A percentile compares a stretch with the other conserved stretches of the same genome.
Conservation (phyloP, 1,140 invertebrate genomes). For the Pseudomyrmex pallidus region DNA sequence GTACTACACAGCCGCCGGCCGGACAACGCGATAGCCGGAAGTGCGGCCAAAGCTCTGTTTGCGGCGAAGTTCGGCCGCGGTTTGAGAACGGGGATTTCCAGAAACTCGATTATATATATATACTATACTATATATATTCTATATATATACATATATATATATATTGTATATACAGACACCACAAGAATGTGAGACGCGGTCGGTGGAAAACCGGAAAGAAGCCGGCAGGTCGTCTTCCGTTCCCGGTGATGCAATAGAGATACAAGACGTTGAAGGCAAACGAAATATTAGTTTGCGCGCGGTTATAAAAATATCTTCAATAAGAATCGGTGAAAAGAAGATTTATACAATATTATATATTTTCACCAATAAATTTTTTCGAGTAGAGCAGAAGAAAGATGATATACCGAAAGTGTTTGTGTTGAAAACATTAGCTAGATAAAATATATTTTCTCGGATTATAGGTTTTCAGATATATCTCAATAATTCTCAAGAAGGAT, state of each 20-base stretch:
- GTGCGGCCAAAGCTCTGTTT: slow-evolving; percentile 65
- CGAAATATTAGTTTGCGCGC: neutral
- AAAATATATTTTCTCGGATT: too few species aligned
- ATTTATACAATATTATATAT: neutral
- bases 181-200: neutral
- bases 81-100: slow-evolving; percentile 61
- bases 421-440: neutral
- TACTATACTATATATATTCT: too few species aligned
- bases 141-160: too few species aligned
- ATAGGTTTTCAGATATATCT: too few species aligned
- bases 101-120: slow-evolving; percentile 20
- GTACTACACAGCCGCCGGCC: neutral
- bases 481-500: too few species aligned
- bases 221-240: slow-evolving; percentile 11
- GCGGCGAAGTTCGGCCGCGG: slow-evolving; percentile 70
- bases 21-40: slow-evolving; percentile 44
- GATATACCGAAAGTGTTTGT: too few species aligned
- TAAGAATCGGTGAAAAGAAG: neutral
- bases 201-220: neutral
- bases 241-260: neutral
- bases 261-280: neutral
- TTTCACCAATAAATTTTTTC: too few species aligned
- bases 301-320: neutral
- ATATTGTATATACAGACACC: neutral
- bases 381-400: too few species aligned